Conservation (phyloP, 2,113 vertebrate species). For the Pogona vitticeps region DNA sequence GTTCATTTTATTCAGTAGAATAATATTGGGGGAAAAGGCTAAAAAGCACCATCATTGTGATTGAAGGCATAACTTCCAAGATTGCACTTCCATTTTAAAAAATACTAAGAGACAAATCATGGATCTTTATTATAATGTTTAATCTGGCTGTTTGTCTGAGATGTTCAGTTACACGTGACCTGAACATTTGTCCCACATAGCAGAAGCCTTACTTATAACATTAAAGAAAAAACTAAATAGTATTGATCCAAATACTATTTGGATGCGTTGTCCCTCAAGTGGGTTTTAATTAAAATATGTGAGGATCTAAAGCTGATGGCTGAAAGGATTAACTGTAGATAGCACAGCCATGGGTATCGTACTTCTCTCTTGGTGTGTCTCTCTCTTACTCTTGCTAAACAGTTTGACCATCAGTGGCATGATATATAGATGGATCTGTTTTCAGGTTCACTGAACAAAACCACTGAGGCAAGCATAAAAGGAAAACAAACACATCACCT, state of each 20-base stretch:
- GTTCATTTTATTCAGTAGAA: not conserved
- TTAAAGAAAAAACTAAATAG: not conserved
- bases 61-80: not conserved
- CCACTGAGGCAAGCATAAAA: not conserved
- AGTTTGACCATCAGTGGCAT: not conserved
- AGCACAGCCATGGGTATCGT: not conserved
- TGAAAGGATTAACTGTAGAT: not conserved
- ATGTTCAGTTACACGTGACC: not conserved
- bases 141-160: not conserved
- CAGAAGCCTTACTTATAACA: not conserved
- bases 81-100: not conserved
- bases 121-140: not conserved
- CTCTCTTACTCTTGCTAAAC: not conserved
- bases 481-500: no score
- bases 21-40: not conserved
- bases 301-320: not conserved
- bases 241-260: not conserved
- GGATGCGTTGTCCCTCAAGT: not conserved
- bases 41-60: not conserved
- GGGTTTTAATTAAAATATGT: not conserved
- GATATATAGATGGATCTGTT: not conserved
- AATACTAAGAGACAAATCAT: not conserved
- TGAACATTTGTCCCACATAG: not conserved
- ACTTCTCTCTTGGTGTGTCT: not conserved
- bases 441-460: not conserved